Conservation (phyloP, 1,140 invertebrate genomes). For the Streblospio benedicti region DNA sequence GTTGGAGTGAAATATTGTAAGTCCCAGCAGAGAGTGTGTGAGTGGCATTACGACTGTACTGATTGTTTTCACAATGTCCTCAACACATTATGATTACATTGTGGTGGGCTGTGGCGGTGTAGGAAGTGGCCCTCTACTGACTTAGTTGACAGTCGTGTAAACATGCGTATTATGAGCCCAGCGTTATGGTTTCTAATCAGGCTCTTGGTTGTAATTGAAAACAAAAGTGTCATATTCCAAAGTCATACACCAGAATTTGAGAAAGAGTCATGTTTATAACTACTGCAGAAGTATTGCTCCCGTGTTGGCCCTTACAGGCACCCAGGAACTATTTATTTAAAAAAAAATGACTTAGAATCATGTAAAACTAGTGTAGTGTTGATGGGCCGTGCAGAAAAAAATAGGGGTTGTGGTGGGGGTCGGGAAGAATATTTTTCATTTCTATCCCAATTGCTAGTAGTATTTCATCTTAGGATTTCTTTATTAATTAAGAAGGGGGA, state of each 20-base stretch:
- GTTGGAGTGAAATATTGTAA: too few species aligned
- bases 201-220: background rate
- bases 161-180: slow-evolving; percentile 19
- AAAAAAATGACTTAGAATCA: slow-evolving; percentile 40
- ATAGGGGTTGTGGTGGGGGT: too few species aligned
- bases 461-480: too few species aligned
- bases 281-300: slow-evolving; percentile 29
- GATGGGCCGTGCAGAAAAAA: too few species aligned
- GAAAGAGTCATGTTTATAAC: background rate
- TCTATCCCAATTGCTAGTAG: too few species aligned
- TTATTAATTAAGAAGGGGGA: too few species aligned
- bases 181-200: background rate
- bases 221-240: background rate
- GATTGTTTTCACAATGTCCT: too few species aligned
- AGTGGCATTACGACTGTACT: too few species aligned
- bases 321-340: slow-evolving; percentile 37
- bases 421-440: too few species aligned
- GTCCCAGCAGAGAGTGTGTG: too few species aligned
- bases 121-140: slow-evolving; percentile 39
- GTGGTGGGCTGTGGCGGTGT: slow-evolving; percentile 39
- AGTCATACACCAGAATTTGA: background rate
- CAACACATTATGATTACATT: slow-evolving; percentile 32
- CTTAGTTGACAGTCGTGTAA: slow-evolving; percentile 25
- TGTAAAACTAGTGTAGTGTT: too few species aligned
- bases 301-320: slow-evolving; percentile 38